Base-by-base conservation (phyloP, 1,140 invertebrate genomes). In the Procambarus clarkii region DNA sequence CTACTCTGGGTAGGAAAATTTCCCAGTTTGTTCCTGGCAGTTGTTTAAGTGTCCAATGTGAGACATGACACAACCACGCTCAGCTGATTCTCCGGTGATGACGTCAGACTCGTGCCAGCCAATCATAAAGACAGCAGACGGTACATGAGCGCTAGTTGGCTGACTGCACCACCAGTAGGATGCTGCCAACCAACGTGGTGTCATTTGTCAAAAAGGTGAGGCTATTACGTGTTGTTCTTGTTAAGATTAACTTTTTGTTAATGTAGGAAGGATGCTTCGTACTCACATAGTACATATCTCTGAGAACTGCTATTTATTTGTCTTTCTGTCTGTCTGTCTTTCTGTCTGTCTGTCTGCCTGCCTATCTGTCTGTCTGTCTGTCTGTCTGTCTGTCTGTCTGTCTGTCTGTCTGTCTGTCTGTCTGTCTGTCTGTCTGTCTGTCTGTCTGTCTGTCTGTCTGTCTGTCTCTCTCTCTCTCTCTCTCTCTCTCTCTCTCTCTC, bases 161-260 rank as follows among this genome's bases (percentile, higher is more conserved):
- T 81, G 77, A 69, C 54, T 45, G 77, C 11, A 48, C 58, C 58
- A 50, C 78, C 58, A 64, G 48, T 71, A 88, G 77, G 60, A 88
- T 88, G 86, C 78, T 88, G 78, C 86, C 86, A 21, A 88, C 86
- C 45, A 88, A 88, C 78, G 86, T 88, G 18, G 86, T 88, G 15
- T 88, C 86, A 46, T 88, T 88, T 46, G 78, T 88, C 44, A 88
- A 88, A 81, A 88, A 88, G 86, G 86, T 88, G n/a, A 88, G 86
- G 24, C 13, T 54, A 11, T 54, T 54, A n/a, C n/a, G n/a, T 54
- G 50, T 54, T 54, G 50, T 11, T 54, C 7, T 11, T 54, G 50
- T 54, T 54, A n/a, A n/a, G n/a, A n/a, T n/a, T n/a, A n/a, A n/a
- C n/a, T n/a, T n/a, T n/a, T n/a, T n/a, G n/a, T n/a, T n/a, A n/a